Evolutionary conservation across 2,888 invertebrate genomes (phyloP).

Genomic region (Pollenia amentaria): DNA sequence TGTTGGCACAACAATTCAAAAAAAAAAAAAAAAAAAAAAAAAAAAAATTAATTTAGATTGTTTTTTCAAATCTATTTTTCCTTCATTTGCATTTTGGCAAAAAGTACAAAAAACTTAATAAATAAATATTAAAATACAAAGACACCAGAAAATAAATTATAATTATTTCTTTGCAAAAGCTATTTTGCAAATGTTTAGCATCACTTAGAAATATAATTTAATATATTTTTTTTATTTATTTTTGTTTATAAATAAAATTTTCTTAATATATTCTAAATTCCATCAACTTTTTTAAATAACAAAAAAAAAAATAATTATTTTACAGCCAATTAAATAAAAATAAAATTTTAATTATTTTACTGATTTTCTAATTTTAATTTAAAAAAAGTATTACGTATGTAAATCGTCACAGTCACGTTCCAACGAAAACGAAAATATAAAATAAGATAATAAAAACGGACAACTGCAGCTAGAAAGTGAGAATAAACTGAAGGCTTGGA

Average conservation of each 20-base stretch:
- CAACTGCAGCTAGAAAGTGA: not conserved
- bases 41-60: slow-evolving; percentile 6
- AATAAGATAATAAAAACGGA: not conserved
- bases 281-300: not conserved
- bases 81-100: slow-evolving; percentile 15
- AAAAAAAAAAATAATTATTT: slow-evolving; percentile 44
- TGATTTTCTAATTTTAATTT: not conserved
- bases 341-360: slow-evolving; percentile 30
- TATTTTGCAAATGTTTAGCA: not conserved
- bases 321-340: slow-evolving; percentile 55
- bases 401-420: slow-evolving; percentile 31
- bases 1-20: not conserved
- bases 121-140: slow-evolving; percentile 7
- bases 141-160: not conserved
- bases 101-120: not conserved
- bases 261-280: slow-evolving; percentile 14
- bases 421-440: not conserved
- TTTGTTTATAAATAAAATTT: not conserved
- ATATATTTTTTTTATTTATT: not conserved
- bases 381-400: not conserved
- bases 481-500: not conserved
- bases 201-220: not conserved
- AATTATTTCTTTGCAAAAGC: slow-evolving; percentile 10
- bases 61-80: slow-evolving; percentile 19
- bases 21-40: no score